Evolutionary conservation across 2,113 vertebrate species (phyloP).

Genomic region (Myxocyprinus asiaticus): DNA sequence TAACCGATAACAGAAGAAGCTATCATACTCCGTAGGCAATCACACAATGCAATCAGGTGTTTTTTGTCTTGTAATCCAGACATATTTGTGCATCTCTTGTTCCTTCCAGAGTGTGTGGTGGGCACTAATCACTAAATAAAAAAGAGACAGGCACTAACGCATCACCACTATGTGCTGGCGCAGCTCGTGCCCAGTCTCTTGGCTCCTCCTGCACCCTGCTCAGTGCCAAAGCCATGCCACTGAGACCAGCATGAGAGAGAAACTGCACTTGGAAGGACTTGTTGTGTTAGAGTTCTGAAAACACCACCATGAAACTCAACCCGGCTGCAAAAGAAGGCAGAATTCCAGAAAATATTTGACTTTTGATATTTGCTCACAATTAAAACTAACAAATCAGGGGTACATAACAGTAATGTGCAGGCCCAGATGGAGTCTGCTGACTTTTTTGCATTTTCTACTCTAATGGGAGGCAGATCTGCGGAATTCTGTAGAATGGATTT

Average conservation of each 20-base stretch:
- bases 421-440: too few relatives aligned
- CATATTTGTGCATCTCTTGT: constrained; percentile 34
- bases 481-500: too few relatives aligned
- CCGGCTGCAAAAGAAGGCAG: constrained; percentile 11
- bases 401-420: background rate
- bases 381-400: constrained; percentile 15
- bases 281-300: constrained; percentile 20
- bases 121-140: constrained; percentile 40
- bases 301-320: constrained; percentile 18
- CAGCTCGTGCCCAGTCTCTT: constrained; percentile 14
- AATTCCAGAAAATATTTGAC: background rate
- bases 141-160: constrained; percentile 39
- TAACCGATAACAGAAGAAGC: background rate
- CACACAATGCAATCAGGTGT: background rate
- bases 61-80: background rate
- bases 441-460: too few relatives aligned
- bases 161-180: constrained; percentile 43
- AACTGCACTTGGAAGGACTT: constrained; percentile 30
- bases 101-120: constrained; percentile 19
- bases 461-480: too few relatives aligned
- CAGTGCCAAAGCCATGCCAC: constrained; percentile 34
- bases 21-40: constrained; percentile 10
- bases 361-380: constrained; percentile 24
- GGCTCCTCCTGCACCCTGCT: constrained; percentile 31
- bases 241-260: constrained; percentile 21